Base-by-base conservation (phyloP, 2,888 invertebrate genomes). In the Junonia oenone region DNA sequence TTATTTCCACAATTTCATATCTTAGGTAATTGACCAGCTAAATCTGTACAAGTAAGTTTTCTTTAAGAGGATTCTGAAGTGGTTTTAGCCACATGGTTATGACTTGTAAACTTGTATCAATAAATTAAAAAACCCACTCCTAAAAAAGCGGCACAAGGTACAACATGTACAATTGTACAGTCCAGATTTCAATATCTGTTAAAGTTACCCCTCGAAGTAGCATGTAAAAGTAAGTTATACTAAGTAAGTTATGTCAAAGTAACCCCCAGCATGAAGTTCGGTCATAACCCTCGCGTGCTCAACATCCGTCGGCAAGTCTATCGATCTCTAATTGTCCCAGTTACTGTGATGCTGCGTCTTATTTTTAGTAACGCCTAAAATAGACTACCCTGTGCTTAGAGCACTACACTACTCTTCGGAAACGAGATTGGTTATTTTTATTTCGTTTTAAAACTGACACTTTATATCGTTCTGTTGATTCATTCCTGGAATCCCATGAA, bases 261-360 rank as follows among this genome's bases (percentile, higher is more conserved):
- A 2, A 13, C 8, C 19, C 6, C 8, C 13, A 43, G 8, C 6
- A 22, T 3, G 1, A 26, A 43, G 13, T 26, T 43, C 13, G 43
- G 13, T 22, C 19, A 13, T 22, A 11, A 6, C 13, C n/a, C n/a
- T 26, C 19, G 26, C 22, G 2, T 43, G 55, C 33, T 27, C 37
- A 47, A 17, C 51, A 33, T 58, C 51, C 43, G 31, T 58, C 55
- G 51, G 13, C 58, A 46, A 31, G 43, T 45, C 46, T 50, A 56
- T 59, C 56, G 56, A 56, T 53, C 51, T 33, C 19, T 45, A 48
- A 59, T 50, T 53, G 59, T 52, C 56, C 59, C 53, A 56, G 49
- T 53, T 46, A 56, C 43, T 52, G 47, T 49, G 45, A 45, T 37
- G 56, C 49, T 56, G 37, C 14, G 33, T 4, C 17, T 17, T 58